Conservation (phyloP, 2,888 invertebrate genomes). For the Eupelmus urozonus region DNA sequence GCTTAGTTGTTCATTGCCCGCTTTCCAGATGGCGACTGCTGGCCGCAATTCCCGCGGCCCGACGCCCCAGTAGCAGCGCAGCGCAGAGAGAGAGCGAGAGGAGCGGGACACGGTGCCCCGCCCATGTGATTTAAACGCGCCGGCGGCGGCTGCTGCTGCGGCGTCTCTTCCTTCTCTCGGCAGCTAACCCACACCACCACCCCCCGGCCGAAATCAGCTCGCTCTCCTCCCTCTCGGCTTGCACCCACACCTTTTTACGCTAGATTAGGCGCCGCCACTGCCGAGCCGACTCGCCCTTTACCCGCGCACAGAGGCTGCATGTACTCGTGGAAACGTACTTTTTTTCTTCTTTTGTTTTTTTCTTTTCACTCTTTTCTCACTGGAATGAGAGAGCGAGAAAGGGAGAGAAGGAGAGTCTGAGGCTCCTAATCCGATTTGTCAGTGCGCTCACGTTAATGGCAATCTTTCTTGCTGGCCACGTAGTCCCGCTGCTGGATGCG, state of each 20-base stretch:
- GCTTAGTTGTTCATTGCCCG: slow-evolving; percentile 61
- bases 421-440: slow-evolving; percentile 61
- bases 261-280: neutral
- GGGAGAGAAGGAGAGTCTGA: slow-evolving; percentile 52
- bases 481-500: slow-evolving; percentile 37
- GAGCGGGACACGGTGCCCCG: slow-evolving; percentile 65
- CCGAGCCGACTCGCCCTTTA: neutral
- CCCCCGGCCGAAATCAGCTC: no score
- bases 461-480: slow-evolving; percentile 62
- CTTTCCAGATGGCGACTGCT: slow-evolving; percentile 66
- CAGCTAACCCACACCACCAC: no score
- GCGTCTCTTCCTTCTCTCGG: neutral
- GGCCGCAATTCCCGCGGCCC: slow-evolving; percentile 60
- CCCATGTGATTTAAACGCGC: slow-evolving; percentile 70
- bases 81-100: no score
- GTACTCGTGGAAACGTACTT: neutral
- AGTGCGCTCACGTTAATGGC: slow-evolving; percentile 62
- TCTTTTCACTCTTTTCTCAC: slow-evolving; percentile 22
- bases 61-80: no score
- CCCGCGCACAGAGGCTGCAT: neutral
- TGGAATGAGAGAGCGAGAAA: slow-evolving; percentile 30
- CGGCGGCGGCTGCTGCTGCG: no score
- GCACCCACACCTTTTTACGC: neutral
- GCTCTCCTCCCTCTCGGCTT: slow-evolving; percentile 9
- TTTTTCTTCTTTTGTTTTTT: neutral